Evolutionary conservation across 2,888 invertebrate genomes (phyloP).

Genomic region (Sesamia inferens): DNA sequence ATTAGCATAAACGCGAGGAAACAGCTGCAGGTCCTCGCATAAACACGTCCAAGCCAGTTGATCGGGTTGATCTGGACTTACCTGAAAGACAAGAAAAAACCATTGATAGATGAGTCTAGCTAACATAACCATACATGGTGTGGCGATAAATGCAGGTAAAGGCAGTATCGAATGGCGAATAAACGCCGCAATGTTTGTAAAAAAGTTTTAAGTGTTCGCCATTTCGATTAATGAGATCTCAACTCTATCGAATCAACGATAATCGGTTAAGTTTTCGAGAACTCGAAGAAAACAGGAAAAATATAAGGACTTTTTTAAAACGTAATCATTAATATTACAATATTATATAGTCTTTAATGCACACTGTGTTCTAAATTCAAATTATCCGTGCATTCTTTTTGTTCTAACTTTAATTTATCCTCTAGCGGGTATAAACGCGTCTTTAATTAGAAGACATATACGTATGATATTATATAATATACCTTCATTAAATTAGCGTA

Average conservation of each 20-base stretch:
- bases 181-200: conserved; percentile 16
- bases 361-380: too few relatives aligned
- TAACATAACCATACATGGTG: conserved; percentile 42
- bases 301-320: not conserved
- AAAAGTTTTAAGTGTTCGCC: conserved; percentile 23
- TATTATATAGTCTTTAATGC: too few relatives aligned
- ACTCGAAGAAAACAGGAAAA: not conserved
- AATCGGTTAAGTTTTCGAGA: not conserved
- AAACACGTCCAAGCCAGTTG: conserved; percentile 61
- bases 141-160: conserved; percentile 47
- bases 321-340: not conserved
- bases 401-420: too few relatives aligned
- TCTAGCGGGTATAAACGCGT: too few relatives aligned
- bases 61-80: conserved; percentile 66
- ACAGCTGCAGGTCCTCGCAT: conserved; percentile 62
- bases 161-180: conserved; percentile 28
- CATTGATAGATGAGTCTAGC: conserved; percentile 66
- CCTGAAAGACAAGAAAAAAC: conserved; percentile 72
- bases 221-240: conserved; percentile 35
- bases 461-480: too few relatives aligned
- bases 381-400: too few relatives aligned
- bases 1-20: conserved; percentile 59
- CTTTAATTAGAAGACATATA: too few relatives aligned
- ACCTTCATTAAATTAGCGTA: too few relatives aligned
- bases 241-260: conserved; percentile 4